Percentiles rank a stretch among this genome's conserved stretches.
Conservation (phyloP, 2,113 vertebrate species). For the Tenrec ecaudatus region DNA sequence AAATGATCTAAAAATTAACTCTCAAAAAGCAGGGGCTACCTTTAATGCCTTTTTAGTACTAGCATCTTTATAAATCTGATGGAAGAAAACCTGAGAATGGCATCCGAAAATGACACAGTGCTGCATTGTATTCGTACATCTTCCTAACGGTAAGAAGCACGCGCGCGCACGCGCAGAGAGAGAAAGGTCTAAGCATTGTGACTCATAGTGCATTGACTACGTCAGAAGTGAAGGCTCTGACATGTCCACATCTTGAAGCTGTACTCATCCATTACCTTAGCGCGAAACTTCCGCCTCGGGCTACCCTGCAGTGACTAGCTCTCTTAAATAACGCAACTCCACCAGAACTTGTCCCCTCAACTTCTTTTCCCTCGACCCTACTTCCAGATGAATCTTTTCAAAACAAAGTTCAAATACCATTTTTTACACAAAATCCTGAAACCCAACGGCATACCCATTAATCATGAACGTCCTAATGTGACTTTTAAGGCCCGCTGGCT, state of each 20-base stretch:
- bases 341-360: background rate
- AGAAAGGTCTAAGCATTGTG: background rate
- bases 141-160: background rate
- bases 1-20: background rate
- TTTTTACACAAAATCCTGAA: background rate
- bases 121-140: background rate
- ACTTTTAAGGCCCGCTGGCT: background rate
- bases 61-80: background rate
- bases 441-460: conserved; percentile 16
- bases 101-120: background rate
- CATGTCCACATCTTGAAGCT: background rate
- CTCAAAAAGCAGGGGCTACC: background rate
- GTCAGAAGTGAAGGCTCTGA: background rate
- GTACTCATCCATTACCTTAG: background rate
- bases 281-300: background rate
- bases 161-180: too few species aligned
- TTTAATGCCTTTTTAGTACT: background rate
- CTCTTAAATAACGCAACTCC: background rate
- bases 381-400: conserved; percentile 11
- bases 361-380: background rate
- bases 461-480: background rate
- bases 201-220: background rate
- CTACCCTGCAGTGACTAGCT: background rate
- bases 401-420: background rate
- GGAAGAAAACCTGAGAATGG: background rate